Evolutionary conservation across 2,888 invertebrate genomes (phyloP).

Genomic region (Ectemnius cavifrons): DNA sequence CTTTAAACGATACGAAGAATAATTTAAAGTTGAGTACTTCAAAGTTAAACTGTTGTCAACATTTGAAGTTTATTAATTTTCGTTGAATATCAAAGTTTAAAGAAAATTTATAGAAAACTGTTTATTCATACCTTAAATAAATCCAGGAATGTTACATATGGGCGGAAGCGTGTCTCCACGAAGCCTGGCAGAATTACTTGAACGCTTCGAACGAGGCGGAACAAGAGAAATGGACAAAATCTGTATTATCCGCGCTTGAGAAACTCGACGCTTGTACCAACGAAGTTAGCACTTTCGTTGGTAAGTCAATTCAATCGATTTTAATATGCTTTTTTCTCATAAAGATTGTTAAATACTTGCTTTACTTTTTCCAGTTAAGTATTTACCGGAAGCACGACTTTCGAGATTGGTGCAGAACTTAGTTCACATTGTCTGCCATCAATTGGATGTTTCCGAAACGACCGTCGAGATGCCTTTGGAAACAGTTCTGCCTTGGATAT

Average conservation of each 20-base stretch:
- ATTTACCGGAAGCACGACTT: slow-evolving; percentile 81
- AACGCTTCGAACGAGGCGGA: slow-evolving; percentile 76
- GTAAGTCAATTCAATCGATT: slow-evolving; percentile 69
- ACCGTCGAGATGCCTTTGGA: slow-evolving; percentile 84
- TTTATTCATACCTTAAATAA: background rate
- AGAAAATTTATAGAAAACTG: no score
- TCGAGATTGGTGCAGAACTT: slow-evolving; percentile 87
- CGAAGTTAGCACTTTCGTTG: slow-evolving; percentile 79
- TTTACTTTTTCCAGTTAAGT: slow-evolving; percentile 63
- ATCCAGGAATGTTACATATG: slow-evolving; percentile 85
- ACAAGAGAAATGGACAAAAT: slow-evolving; percentile 78
- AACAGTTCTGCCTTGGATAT: slow-evolving; percentile 89
- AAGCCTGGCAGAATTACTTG: slow-evolving; percentile 84
- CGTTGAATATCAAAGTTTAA: no score
- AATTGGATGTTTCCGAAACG: slow-evolving; percentile 85
- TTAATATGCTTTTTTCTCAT: background rate
- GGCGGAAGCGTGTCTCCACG: slow-evolving; percentile 88
- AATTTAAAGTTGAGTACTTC: no score
- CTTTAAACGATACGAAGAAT: no score
- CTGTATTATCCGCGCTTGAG: slow-evolving; percentile 78
- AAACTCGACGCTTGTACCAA: slow-evolving; percentile 80
- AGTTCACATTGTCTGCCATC: slow-evolving; percentile 87
- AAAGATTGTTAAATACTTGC: background rate
- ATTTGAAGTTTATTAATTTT: no score
- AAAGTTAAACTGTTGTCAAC: no score